Conservation (phyloP, 1,140 invertebrate species). For the Cherax quadricarinatus region DNA sequence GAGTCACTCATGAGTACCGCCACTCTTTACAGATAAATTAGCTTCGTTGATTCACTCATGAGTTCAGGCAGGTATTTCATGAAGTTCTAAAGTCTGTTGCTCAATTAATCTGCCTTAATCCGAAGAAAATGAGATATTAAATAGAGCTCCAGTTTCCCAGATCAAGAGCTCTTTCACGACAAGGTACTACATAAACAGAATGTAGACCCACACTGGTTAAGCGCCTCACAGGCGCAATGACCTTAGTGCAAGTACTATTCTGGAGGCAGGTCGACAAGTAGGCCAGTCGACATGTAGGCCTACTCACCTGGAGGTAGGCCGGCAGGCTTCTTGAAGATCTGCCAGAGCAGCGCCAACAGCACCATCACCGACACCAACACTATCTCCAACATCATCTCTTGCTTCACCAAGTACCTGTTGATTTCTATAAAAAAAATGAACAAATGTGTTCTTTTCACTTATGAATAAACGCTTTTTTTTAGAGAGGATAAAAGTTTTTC, state of each 20-base stretch:
- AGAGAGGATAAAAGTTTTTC: too few relatives aligned
- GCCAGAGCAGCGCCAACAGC: constrained; percentile 1
- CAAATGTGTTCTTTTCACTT: too few relatives aligned
- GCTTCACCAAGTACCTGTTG: too few relatives aligned
- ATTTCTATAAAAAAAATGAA: too few relatives aligned
- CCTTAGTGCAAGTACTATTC: not conserved
- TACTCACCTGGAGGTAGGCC: constrained; percentile 26
- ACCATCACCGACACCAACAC: not conserved
- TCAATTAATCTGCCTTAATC: not conserved
- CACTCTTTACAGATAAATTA: too few relatives aligned
- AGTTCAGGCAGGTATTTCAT: too few relatives aligned
- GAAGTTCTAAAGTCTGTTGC: too few relatives aligned
- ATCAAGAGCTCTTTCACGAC: not conserved
- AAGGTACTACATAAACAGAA: not conserved
- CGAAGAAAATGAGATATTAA: too few relatives aligned
- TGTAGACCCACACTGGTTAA: not conserved
- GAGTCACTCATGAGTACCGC: too few relatives aligned
- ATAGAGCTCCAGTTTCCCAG: not conserved
- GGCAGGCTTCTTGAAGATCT: not conserved
- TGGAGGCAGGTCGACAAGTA: not conserved
- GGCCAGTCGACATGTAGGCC: too few relatives aligned
- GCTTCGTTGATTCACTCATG: too few relatives aligned
- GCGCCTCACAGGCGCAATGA: not conserved
- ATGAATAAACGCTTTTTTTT: too few relatives aligned
- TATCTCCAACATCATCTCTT: constrained; percentile 15